Evolutionary conservation across 2,888 invertebrate genomes (phyloP), one percentile per base, ranked within the genome.

Genomic region (Zootermopsis nevadensis): DNA sequence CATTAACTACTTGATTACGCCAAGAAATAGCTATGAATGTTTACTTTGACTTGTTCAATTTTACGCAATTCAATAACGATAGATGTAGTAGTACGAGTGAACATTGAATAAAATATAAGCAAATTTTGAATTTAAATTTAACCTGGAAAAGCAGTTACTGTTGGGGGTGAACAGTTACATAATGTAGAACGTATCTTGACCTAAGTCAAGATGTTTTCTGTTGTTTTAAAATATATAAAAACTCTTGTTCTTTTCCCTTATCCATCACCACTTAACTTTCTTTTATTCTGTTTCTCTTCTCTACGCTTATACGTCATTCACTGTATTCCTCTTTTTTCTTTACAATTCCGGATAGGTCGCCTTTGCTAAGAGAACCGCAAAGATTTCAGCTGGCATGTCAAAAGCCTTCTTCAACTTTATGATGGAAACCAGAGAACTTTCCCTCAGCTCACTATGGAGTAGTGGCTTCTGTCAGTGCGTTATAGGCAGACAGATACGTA

Each of bases 401-500:
- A 27, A 60, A 60, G 60, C 12, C 60, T 60, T 27, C 60, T 8
- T 27, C n/a, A 33, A 69, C 69, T 69, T 33, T 33, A 24, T 38
- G 74, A 74, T 24, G n/a, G 38, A 74, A 74, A 74, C 24, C 74
- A 74, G 74, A 74, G 69, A 69, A 74, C 8, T 74, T 74, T 74
- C 33, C 72, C 30, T 33, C n/a, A 27, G n/a, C 72, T 53, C 19
- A 10, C 53, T 15, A 6, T 53, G 53, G 33, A 72, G 74, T 74
- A 35, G 24, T 22, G 69, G 38, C n/a, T 74, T 74, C 42, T 74
- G 74, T 74, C 38, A 38, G 60, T 60, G 60, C 27, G 22, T 7
- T 69, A 22, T 22, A 33, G 33, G 7, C 7, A 72, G 72, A 72
- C 7, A 35, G 22, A 69, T 33, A 4, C 7, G 74, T 33, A 3